Conservation (phyloP, 2,797 vertebrate species). For the Tragopan temminckii region DNA sequence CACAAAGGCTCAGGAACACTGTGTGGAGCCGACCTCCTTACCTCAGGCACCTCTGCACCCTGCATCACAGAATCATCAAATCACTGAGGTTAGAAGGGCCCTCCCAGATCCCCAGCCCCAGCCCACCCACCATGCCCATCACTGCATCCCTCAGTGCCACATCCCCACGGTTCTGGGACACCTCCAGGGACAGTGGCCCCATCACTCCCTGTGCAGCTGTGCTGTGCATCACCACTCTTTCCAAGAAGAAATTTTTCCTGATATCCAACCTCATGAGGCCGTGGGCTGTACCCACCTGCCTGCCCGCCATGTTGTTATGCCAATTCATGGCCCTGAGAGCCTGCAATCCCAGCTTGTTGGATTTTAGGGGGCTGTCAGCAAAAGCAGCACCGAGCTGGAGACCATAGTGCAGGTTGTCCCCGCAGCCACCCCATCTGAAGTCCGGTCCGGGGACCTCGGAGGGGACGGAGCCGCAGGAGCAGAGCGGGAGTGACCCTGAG, state of each 20-base stretch:
- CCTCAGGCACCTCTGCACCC: not conserved
- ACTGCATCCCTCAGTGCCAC: too few relatives aligned
- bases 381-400: slow-evolving; percentile 84
- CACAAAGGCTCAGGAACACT: rapidly evolving
- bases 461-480: slow-evolving; percentile 80
- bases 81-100: too few relatives aligned
- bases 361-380: slow-evolving; percentile 79
- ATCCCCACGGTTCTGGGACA: too few relatives aligned
- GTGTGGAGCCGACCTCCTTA: rapidly evolving
- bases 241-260: too few relatives aligned
- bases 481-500: slow-evolving; percentile 80
- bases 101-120: too few relatives aligned
- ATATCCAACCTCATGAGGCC: not conserved
- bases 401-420: slow-evolving; percentile 83
- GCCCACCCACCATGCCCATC: too few relatives aligned
- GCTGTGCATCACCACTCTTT: too few relatives aligned
- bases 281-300: slow-evolving; percentile 71
- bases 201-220: too few relatives aligned
- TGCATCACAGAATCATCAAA: too few relatives aligned
- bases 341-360: slow-evolving; percentile 46
- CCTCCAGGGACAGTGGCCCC: too few relatives aligned
- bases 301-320: slow-evolving; percentile 83
- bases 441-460: slow-evolving; percentile 72
- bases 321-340: slow-evolving; percentile 78
- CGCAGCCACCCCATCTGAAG: slow-evolving; percentile 85